Conservation (phyloP, 1,140 invertebrate species). For the Neotoxoptera formosana region DNA sequence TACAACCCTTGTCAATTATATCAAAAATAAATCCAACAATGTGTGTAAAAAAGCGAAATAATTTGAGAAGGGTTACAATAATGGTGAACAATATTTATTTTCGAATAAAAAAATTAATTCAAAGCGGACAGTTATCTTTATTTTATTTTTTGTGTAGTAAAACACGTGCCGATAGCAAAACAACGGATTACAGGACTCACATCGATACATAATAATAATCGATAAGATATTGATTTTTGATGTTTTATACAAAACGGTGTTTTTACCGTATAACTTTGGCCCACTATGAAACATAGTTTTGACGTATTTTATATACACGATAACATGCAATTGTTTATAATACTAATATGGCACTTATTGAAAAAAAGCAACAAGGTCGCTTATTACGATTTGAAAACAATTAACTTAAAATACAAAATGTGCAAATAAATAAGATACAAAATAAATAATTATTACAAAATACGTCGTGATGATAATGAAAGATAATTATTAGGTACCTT, state of each 20-base stretch:
- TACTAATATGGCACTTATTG: neutral
- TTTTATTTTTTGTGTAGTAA: neutral
- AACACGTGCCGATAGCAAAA: too few species aligned
- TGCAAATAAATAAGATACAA: neutral
- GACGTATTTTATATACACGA: neutral
- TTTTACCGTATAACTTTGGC: neutral
- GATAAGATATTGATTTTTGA: neutral
- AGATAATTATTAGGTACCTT: neutral
- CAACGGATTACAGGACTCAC: neutral
- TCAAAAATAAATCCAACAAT: neutral
- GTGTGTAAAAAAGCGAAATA: neutral
- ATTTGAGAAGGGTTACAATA: neutral
- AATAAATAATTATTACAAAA: too few species aligned
- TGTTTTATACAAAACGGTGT: neutral
- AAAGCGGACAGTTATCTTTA: neutral
- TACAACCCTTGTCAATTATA: neutral
- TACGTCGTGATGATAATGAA: neutral
- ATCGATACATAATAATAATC: neutral
- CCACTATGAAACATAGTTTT: neutral
- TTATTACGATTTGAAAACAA: neutral
- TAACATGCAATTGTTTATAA: neutral
- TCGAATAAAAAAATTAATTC: neutral
- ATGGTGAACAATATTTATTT: neutral
- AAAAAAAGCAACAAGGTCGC: neutral
- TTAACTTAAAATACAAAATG: neutral